Evolutionary conservation across 2,888 invertebrate genomes (phyloP).

Genomic region (Cantharis flavilabris): DNA sequence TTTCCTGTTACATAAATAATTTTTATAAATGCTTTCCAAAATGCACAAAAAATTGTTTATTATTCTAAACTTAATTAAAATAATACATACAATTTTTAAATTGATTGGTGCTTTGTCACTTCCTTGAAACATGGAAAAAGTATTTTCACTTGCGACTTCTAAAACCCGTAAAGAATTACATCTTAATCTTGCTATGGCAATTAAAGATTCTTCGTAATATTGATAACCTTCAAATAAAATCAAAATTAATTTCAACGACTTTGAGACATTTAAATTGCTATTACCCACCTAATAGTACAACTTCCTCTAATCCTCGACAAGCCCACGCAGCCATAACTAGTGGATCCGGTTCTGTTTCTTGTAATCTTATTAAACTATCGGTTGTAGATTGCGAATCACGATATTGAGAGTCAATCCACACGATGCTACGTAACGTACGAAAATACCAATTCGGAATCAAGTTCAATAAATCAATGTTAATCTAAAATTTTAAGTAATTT

Average conservation of each 20-base stretch:
- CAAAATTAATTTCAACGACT: neutral
- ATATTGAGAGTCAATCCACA: constrained; percentile 64
- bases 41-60: neutral
- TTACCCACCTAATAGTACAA: constrained; percentile 57
- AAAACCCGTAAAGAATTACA: constrained; percentile 60
- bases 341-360: constrained; percentile 58
- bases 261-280: constrained; percentile 10
- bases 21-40: neutral
- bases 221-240: constrained; percentile 58
- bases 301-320: constrained; percentile 62
- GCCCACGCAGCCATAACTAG: constrained; percentile 70
- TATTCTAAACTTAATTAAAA: neutral
- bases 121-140: constrained; percentile 43
- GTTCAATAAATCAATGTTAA: constrained; percentile 63
- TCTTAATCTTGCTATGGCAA: constrained; percentile 68
- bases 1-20: constrained; percentile 54
- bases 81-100: neutral
- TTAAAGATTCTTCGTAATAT: constrained; percentile 64
- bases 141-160: constrained; percentile 61
- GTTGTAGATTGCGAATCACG: constrained; percentile 36
- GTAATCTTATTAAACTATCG: constrained; percentile 31
- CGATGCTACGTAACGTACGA: constrained; percentile 61
- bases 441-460: constrained; percentile 60
- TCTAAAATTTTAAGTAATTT: constrained; percentile 37
- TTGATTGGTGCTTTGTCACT: neutral